Evolutionary conservation across 2,888 invertebrate genomes (phyloP).

Genomic region (Andricus quercusramuli): DNA sequence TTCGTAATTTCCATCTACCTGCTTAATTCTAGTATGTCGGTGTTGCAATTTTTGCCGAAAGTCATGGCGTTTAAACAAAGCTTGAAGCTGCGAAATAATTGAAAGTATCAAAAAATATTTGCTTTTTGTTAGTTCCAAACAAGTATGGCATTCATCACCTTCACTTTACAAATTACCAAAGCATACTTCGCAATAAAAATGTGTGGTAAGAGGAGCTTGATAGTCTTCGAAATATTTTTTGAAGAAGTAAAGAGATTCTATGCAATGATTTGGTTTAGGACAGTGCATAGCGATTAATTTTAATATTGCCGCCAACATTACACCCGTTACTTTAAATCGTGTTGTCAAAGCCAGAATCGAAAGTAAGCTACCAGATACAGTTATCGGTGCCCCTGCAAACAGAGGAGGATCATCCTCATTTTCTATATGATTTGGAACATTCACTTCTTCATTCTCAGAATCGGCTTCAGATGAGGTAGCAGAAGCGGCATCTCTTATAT

Average conservation of each 20-base stretch:
- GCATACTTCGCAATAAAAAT: slow-evolving; percentile 30
- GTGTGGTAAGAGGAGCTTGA: slow-evolving; percentile 14
- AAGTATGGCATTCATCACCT: slow-evolving; percentile 1
- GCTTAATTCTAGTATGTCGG: not conserved
- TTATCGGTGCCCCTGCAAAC: slow-evolving; percentile 37
- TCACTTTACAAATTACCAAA: not conserved
- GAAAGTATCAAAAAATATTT: slow-evolving; percentile 17
- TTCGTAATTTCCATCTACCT: not conserved
- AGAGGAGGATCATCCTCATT: slow-evolving; percentile 20
- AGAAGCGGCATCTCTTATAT: too few species aligned
- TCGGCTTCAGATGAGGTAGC: too few species aligned
- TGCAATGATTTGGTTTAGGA: slow-evolving; percentile 1
- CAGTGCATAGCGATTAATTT: slow-evolving; percentile 30
- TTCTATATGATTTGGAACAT: not conserved
- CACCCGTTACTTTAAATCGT: slow-evolving; percentile 22
- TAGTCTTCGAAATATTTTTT: slow-evolving; percentile 10
- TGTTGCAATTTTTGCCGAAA: slow-evolving; percentile 9
- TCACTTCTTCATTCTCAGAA: too few species aligned
- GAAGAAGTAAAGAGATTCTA: slow-evolving; percentile 10
- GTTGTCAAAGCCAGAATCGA: slow-evolving; percentile 29
- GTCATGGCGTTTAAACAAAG: not conserved
- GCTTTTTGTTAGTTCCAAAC: not conserved
- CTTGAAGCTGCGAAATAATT: slow-evolving; percentile 3
- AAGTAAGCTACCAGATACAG: slow-evolving; percentile 38
- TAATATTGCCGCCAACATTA: slow-evolving; percentile 25